phyloP scores from a whole-genome alignment of 2,797 vertebrate genomes.

The Pelobates cultripes region DNA sequence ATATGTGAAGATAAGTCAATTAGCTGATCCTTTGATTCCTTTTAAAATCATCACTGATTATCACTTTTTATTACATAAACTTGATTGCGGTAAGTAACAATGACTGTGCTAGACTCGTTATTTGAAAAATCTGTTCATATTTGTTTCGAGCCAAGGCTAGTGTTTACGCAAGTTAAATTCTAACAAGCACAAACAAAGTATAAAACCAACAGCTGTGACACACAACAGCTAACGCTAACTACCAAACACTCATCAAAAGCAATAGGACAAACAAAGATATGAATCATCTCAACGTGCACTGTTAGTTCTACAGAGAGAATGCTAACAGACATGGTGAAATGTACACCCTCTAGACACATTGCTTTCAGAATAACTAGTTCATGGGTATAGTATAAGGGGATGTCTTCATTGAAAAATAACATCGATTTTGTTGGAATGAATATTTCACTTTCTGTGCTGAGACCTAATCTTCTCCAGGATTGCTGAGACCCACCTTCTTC shows the following conservation, averaged over 20 bases:
- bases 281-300: background rate
- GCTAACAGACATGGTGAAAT: background rate
- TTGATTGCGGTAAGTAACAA: background rate
- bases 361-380: background rate
- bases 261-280: background rate
- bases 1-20: background rate
- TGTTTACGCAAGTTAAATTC: too few relatives aligned
- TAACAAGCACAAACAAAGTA: too few relatives aligned
- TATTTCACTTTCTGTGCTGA: slow-evolving; percentile 21
- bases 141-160: background rate
- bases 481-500: slow-evolving; percentile 59
- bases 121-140: background rate
- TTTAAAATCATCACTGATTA: slow-evolving; percentile 5
- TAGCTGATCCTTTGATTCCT: background rate
- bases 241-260: slow-evolving; percentile 6
- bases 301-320: background rate
- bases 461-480: slow-evolving; percentile 24
- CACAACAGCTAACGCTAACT: background rate
- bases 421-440: background rate
- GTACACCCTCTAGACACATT: background rate
- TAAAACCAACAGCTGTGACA: background rate
- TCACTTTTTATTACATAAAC: slow-evolving; percentile 8
- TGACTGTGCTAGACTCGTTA: too few relatives aligned
- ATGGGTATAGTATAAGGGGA: background rate
- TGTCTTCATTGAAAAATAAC: background rate